These are phyloP conservation scores for Chloebia gouldiae DNA, from an alignment of 2,113 vertebrate genomes.

Conservation along the genomic window DNA sequence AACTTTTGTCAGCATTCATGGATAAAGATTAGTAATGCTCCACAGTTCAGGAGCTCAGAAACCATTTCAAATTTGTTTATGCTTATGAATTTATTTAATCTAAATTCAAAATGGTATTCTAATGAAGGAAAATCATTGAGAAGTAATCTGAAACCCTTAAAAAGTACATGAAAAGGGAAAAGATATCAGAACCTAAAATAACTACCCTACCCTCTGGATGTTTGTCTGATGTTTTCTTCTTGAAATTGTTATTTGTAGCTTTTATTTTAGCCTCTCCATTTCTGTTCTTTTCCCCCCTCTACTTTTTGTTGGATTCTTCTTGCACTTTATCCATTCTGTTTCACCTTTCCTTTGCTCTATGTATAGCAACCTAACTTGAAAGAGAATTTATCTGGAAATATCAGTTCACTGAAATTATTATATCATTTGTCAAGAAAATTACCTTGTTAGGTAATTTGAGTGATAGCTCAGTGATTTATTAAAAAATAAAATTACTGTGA, in stretches of 20 bases:
- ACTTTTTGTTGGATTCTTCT: background rate
- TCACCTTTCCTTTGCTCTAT: background rate
- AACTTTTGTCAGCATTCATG: background rate
- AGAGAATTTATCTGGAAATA: background rate
- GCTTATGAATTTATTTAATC: background rate
- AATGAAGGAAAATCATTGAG: background rate
- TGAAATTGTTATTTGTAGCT: background rate
- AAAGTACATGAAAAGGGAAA: background rate
- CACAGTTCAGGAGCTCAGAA: background rate
- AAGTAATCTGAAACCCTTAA: background rate
- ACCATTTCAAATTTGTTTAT: background rate
- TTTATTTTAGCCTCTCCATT: background rate
- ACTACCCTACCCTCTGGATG: background rate
- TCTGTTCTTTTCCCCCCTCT: background rate
- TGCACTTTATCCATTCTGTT: accelerated
- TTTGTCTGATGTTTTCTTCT: background rate
- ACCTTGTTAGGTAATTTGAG: background rate
- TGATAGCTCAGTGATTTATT: background rate
- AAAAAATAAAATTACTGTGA: background rate
- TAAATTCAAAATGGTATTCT: background rate
- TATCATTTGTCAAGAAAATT: background rate
- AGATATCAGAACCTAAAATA: background rate
- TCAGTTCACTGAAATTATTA: background rate
- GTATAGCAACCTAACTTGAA: background rate
- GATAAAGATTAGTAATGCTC: background rate